A percentile compares a stretch with the other conserved stretches of the same genome.
These are phyloP conservation scores for Lethocerus indicus DNA, from an alignment of 1,140 invertebrate genomes.

Conservation along the genomic window DNA sequence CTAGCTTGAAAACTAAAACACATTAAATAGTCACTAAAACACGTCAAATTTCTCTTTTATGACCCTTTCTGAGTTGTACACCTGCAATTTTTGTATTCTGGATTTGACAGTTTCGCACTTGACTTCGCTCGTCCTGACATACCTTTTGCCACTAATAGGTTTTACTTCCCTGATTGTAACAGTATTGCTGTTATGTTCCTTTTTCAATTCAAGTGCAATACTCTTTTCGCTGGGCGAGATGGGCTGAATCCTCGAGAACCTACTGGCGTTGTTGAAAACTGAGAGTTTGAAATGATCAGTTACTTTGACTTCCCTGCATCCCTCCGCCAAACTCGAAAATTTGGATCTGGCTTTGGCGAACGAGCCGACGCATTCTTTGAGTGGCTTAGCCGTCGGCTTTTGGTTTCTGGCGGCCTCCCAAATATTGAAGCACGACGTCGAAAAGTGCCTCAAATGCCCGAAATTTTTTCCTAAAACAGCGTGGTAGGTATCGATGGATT, in stretches of 20 bases:
- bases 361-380: conserved; percentile 30
- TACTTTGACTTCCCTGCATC: conserved; percentile 21
- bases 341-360: conserved; percentile 30
- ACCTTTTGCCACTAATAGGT: conserved; percentile 31
- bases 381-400: conserved; percentile 19
- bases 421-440: conserved; percentile 20
- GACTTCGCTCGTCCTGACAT: conserved; percentile 32
- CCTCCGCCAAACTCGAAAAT: conserved; percentile 23
- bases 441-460: conserved; percentile 15
- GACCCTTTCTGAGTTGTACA: conserved; percentile 23
- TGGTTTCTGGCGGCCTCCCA: conserved; percentile 21
- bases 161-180: conserved; percentile 33
- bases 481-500: conserved; percentile 30
- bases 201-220: conserved; percentile 18
- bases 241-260: neutral
- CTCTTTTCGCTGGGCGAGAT: conserved; percentile 11
- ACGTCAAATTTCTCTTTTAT: no score
- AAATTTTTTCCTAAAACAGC: conserved; percentile 18
- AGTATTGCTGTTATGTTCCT: conserved; percentile 25
- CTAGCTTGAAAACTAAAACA: no score
- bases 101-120: conserved; percentile 35
- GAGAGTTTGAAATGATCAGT: conserved; percentile 11
- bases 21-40: no score
- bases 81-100: conserved; percentile 30
- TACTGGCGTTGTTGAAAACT: conserved; percentile 13